Percentiles rank a stretch among this genome's conserved stretches.
phyloP scores from a whole-genome alignment of 2,113 vertebrate species.

The Cyrtonyx montezumae region DNA sequence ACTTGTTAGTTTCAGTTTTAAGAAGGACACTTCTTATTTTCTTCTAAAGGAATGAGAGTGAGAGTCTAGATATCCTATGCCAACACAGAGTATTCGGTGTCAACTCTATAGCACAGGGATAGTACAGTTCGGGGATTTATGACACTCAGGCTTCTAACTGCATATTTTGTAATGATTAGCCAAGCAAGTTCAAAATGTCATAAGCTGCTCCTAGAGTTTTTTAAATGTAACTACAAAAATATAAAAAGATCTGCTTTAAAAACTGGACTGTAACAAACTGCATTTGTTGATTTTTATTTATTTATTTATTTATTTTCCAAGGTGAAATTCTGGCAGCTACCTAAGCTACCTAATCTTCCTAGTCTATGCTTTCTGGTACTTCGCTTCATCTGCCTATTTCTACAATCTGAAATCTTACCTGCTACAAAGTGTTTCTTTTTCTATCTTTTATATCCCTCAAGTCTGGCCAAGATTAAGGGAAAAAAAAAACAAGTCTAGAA shows the following conservation, averaged over 20 bases:
- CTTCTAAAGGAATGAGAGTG: not conserved
- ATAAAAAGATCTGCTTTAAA: not conserved
- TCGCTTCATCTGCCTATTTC: not conserved
- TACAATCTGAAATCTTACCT: not conserved
- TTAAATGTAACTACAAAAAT: not conserved
- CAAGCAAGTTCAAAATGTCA: not conserved
- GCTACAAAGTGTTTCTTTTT: not conserved
- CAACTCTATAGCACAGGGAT: not conserved
- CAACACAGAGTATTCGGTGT: not conserved
- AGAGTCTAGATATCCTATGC: not conserved
- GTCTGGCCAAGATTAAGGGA: not conserved
- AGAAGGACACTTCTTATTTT: not conserved
- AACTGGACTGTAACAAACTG: not conserved
- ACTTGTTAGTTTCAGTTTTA: not conserved
- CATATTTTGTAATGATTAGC: not conserved
- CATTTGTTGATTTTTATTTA: not conserved
- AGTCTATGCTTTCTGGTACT: accelerated
- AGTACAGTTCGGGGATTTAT: not conserved
- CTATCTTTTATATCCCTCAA: not conserved
- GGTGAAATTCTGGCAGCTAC: not conserved
- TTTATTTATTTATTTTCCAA: not conserved
- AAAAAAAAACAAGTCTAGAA: not conserved
- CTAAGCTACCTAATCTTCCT: not conserved
- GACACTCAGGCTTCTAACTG: accelerated
- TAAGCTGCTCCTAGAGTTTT: not conserved